Evolutionary conservation across 1,140 invertebrate genomes (phyloP).

Genomic region (Lepidotrigona ventralis): DNA sequence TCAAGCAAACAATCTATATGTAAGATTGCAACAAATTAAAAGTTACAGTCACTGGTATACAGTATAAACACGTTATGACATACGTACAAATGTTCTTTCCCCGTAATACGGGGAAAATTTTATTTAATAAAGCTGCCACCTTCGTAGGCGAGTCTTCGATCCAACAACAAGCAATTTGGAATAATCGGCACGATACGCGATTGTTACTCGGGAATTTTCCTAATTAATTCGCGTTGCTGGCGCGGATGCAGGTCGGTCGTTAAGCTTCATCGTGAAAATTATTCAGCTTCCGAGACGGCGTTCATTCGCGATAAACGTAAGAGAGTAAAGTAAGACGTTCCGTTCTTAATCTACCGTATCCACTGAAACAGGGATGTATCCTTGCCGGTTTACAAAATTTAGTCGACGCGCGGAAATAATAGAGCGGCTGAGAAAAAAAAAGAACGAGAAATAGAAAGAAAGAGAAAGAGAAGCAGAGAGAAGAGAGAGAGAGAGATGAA

Average conservation of each 20-base stretch:
- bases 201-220: constrained; percentile 17
- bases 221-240: constrained; percentile 22
- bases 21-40: too few species aligned
- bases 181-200: neutral
- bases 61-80: too few species aligned
- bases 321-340: constrained; percentile 21
- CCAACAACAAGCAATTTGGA: neutral
- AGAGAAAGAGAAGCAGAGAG: neutral
- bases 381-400: constrained; percentile 22
- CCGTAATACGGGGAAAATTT: too few species aligned
- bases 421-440: neutral
- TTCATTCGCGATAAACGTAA: constrained; percentile 27
- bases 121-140: neutral
- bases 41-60: too few species aligned
- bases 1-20: too few species aligned
- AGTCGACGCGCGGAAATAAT: constrained; percentile 23
- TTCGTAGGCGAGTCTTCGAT: neutral
- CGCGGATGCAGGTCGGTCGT: constrained; percentile 1
- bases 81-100: too few species aligned
- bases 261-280: constrained; percentile 22
- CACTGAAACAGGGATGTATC: neutral
- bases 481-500: neutral
- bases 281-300: neutral
- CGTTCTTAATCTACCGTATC: constrained; percentile 10
- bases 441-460: neutral